These are phyloP conservation scores for Alloscopus bannaensis DNA, from an alignment of 2,888 invertebrate species.

Conservation along the genomic window DNA sequence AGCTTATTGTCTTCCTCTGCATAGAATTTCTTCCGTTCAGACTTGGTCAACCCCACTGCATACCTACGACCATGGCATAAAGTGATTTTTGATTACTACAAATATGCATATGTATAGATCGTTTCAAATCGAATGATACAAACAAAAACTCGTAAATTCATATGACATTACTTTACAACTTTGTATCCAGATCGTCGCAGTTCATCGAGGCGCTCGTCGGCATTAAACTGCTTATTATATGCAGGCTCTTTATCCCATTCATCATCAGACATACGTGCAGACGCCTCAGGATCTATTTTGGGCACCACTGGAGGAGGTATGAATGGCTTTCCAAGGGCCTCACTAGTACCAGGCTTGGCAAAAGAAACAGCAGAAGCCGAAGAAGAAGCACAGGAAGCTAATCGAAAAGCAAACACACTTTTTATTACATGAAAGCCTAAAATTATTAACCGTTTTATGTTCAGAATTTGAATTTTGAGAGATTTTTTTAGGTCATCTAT, in stretches of 20 bases:
- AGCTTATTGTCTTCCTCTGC: conserved; percentile 2
- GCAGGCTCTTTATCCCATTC: conserved; percentile 4
- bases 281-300: conserved; percentile 6
- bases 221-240: not conserved
- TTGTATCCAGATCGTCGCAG: conserved; percentile 19
- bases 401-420: not conserved
- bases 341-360: not conserved
- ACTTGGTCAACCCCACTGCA: conserved; percentile 20
- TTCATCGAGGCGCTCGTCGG: not conserved
- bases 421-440: not conserved
- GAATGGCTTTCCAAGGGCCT: not conserved
- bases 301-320: not conserved
- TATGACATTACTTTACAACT: not conserved
- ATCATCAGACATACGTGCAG: not conserved
- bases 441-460: not conserved
- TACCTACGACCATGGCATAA: not conserved
- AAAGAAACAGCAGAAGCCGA: not conserved
- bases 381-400: not conserved
- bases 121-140: not conserved
- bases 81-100: not conserved
- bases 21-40: conserved; percentile 42
- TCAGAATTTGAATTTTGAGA: not conserved
- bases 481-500: no score
- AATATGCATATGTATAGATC: not conserved
- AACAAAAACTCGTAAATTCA: not conserved